A percentile compares a stretch with the other conserved stretches of the same genome.
These are phyloP conservation scores for Petrolisthes manimaculis DNA, from an alignment of 2,888 invertebrate species.

Conservation along the genomic window DNA sequence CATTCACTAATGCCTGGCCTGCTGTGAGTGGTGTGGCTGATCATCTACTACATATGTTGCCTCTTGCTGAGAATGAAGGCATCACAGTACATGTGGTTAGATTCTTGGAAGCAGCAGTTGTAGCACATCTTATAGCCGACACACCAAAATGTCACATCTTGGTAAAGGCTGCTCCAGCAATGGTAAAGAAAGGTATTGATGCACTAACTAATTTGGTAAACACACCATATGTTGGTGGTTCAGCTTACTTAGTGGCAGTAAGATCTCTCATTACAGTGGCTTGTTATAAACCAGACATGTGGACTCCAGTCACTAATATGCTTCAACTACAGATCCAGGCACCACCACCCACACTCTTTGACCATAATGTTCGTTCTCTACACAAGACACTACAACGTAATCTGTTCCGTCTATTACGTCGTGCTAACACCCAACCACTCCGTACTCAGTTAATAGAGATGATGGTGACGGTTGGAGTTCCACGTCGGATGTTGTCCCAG, in stretches of 20 bases:
- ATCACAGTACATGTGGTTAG: constrained; percentile 56
- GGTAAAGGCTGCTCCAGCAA: constrained; percentile 14
- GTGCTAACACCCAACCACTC: constrained; percentile 32
- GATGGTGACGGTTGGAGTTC: constrained; percentile 65
- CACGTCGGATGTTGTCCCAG: constrained; percentile 59
- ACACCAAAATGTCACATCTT: constrained; percentile 38
- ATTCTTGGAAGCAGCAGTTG: constrained; percentile 64
- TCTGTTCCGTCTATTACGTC: constrained; percentile 59
- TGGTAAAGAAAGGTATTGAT: constrained; percentile 46
- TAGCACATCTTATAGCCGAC: constrained; percentile 57
- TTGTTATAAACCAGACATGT: constrained; percentile 59
- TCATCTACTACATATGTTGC: constrained; percentile 47
- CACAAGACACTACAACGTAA: constrained; percentile 63
- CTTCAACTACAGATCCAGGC: constrained; percentile 53
- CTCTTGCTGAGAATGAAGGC: constrained; percentile 58
- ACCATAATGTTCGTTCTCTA: constrained; percentile 64
- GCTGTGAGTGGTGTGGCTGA: constrained; percentile 55
- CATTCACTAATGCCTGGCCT: constrained; percentile 48
- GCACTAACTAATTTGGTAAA: constrained; percentile 45
- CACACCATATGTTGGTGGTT: constrained; percentile 64
- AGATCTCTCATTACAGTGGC: constrained; percentile 62
- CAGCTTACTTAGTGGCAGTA: constrained; percentile 59
- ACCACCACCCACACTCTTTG: constrained; percentile 64
- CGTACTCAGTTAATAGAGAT: constrained; percentile 55
- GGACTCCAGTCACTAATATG: constrained; percentile 53